Evolutionary conservation across 2,888 invertebrate species (phyloP).

Genomic region (Quadroppia sp.): DNA sequence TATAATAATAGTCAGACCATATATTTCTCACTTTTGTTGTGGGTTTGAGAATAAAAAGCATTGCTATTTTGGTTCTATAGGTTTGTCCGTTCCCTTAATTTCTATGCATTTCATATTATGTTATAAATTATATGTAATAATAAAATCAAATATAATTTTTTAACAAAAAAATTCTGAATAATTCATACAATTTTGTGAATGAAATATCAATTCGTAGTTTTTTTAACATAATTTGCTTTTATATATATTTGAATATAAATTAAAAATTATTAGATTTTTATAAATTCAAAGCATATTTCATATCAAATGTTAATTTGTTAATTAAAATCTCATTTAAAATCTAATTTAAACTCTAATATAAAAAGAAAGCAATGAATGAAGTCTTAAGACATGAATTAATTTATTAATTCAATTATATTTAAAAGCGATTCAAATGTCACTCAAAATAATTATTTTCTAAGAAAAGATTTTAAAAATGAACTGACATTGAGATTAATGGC

Average conservation of each 20-base stretch:
- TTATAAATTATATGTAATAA: neutral
- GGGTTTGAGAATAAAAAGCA: neutral
- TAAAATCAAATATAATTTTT: neutral
- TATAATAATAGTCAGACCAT: neutral
- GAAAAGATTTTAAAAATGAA: neutral
- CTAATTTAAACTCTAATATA: no score
- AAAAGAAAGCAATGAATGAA: neutral
- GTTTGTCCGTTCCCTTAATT: neutral
- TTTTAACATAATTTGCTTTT: no score
- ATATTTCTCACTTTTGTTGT: neutral
- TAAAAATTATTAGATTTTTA: neutral
- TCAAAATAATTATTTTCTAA: neutral
- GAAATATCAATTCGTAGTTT: no score
- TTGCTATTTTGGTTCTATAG: neutral
- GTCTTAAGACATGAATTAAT: neutral
- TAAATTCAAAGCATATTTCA: no score
- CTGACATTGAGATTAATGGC: neutral
- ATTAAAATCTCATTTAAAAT: neutral
- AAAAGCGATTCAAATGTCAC: neutral
- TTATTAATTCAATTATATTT: neutral
- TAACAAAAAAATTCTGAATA: neutral
- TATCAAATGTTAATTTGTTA: no score
- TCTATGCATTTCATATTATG: neutral
- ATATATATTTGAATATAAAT: no score
- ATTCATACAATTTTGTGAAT: neutral